Evolutionary conservation across 1,140 invertebrate genomes (phyloP).

Genomic region (Andrena cerasifolii): DNA sequence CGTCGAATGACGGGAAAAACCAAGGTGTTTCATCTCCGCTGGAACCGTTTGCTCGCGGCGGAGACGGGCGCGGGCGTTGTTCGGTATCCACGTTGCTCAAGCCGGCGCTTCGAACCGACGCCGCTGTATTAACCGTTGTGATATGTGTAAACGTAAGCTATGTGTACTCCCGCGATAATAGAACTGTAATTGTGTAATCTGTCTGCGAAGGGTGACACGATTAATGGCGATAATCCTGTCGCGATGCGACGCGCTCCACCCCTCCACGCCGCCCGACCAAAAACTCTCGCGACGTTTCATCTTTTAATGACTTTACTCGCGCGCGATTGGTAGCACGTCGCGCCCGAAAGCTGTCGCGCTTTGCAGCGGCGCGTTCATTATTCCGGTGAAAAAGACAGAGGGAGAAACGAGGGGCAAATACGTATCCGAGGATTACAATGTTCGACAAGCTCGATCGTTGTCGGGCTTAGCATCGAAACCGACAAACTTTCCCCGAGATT

Average conservation of each 20-base stretch:
- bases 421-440: too few species aligned
- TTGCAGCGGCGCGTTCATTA: neutral
- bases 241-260: constrained; percentile 23
- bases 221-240: constrained; percentile 49
- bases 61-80: neutral
- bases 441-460: neutral
- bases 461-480: neutral
- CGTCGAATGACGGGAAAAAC: neutral
- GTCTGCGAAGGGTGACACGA: constrained; percentile 42
- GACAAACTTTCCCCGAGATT: neutral
- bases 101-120: constrained; percentile 6
- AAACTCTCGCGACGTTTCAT: constrained; percentile 34
- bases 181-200: constrained; percentile 54
- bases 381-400: too few species aligned
- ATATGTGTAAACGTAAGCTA: constrained; percentile 46
- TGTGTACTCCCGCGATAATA: constrained; percentile 44
- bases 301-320: constrained; percentile 36
- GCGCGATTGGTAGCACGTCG: neutral
- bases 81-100: constrained; percentile 20
- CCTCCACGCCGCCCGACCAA: neutral
- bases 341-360: constrained; percentile 33
- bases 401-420: too few species aligned
- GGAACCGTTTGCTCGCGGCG: neutral
- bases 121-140: constrained; percentile 35
- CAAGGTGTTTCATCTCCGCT: neutral